Percentiles rank a stretch among this genome's conserved stretches.
phyloP scores from a whole-genome alignment of 2,888 invertebrate species.

The Strigamia transsilvanica region DNA sequence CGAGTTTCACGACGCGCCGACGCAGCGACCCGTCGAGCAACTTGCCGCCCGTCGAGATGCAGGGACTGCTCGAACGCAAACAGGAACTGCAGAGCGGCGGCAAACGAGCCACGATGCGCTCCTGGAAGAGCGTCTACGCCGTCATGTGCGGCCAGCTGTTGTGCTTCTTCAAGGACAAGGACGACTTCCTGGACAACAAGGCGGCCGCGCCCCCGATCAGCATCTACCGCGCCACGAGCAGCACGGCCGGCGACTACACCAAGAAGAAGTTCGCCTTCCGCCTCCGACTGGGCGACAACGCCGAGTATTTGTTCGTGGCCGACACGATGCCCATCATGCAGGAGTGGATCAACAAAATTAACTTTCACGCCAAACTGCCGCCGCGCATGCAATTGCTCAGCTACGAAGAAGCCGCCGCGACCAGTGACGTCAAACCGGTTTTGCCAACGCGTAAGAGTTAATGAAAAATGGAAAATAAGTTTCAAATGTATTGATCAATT shows the following conservation, averaged over 20 bases:
- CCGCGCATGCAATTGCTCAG: conserved; percentile 88
- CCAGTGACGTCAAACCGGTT: neutral
- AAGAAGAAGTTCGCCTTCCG: conserved; percentile 94
- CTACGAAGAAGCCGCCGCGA: conserved; percentile 69
- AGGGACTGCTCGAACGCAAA: conserved; percentile 90
- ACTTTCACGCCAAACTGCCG: conserved; percentile 90
- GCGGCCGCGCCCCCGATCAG: conserved; percentile 87
- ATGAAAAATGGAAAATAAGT: too few species aligned
- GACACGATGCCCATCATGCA: conserved; percentile 77
- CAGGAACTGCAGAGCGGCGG: conserved; percentile 93
- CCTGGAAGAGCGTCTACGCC: conserved; percentile 94
- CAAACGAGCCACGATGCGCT: conserved; percentile 90
- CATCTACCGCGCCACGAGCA: conserved; percentile 78
- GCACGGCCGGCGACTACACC: conserved; percentile 90
- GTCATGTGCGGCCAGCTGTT: conserved; percentile 95
- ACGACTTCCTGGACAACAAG: conserved; percentile 86
- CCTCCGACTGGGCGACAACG: conserved; percentile 84
- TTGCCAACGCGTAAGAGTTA: neutral
- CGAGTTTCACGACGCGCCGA: conserved; percentile 72
- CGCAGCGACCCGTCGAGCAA: conserved; percentile 68
- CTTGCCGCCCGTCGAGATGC: conserved; percentile 89
- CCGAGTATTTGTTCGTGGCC: conserved; percentile 90
- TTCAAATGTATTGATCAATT: too few species aligned
- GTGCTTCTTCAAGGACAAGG: conserved; percentile 96
- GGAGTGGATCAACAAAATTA: conserved; percentile 91